A percentile compares a stretch with the other conserved stretches of the same genome.
Evolutionary conservation across 1,140 invertebrate genomes (phyloP).

Genomic region (Solenopsis invicta): DNA sequence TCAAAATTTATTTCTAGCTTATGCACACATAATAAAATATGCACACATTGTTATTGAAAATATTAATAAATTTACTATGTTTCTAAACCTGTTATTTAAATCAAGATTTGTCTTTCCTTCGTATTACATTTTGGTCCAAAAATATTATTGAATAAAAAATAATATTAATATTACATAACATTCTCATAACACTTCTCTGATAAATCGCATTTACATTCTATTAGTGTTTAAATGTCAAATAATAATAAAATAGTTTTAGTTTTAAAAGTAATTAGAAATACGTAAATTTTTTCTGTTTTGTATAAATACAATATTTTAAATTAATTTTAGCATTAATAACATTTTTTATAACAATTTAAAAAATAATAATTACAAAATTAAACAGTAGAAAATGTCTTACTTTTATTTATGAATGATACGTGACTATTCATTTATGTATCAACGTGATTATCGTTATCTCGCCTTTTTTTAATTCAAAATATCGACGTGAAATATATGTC

Average conservation of each 20-base stretch:
- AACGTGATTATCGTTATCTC: conserved; percentile 11
- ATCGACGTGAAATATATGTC: not conserved
- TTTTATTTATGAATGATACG: conserved; percentile 11
- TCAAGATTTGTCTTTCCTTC: too few relatives aligned
- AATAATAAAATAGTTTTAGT: not conserved
- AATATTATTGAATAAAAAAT: not conserved
- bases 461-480: conserved; percentile 1
- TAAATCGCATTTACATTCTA: not conserved
- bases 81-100: too few relatives aligned
- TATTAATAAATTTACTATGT: too few relatives aligned
- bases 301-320: not conserved
- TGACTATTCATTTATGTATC: not conserved
- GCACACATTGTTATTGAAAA: too few relatives aligned
- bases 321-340: not conserved
- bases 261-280: not conserved
- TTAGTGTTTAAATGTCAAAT: not conserved
- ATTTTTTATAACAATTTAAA: not conserved
- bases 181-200: not conserved
- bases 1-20: too few relatives aligned
- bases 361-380: not conserved
- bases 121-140: too few relatives aligned
- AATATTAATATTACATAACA: not conserved
- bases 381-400: not conserved
- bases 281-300: not conserved
- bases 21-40: too few relatives aligned